phyloP scores from a whole-genome alignment of 2,113 vertebrate genomes.

The Leptodactylus fuscus region DNA sequence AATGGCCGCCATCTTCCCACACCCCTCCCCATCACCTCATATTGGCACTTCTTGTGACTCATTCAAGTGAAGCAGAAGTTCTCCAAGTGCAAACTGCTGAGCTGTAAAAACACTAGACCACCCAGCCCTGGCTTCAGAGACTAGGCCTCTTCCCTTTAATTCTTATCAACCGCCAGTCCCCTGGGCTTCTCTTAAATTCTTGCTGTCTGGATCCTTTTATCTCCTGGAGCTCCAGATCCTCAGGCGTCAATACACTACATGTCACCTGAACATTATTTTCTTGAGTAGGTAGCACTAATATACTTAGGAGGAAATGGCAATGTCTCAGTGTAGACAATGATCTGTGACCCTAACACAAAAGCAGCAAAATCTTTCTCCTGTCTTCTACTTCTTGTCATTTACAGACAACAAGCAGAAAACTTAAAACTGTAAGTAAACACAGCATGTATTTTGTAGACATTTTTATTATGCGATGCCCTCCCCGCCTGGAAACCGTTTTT shows the following conservation, averaged over 20 bases:
- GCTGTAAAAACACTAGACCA: neutral
- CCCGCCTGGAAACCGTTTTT: too few relatives aligned
- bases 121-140: neutral
- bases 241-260: neutral
- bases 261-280: neutral
- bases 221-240: neutral
- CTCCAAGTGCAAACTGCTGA: neutral
- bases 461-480: too few relatives aligned
- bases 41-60: neutral
- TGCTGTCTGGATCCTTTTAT: neutral
- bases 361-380: too few relatives aligned
- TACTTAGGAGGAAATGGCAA: too few relatives aligned
- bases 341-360: too few relatives aligned
- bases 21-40: neutral
- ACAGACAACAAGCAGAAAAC: too few relatives aligned
- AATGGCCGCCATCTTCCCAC: constrained; percentile 10
- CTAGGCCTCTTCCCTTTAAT: neutral
- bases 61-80: constrained; percentile 10
- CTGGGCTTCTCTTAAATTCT: neutral
- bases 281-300: neutral
- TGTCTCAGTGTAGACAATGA: too few relatives aligned
- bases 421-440: too few relatives aligned
- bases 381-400: too few relatives aligned
- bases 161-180: neutral
- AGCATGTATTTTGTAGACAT: too few relatives aligned